Conservation (phyloP, 2,113 vertebrate genomes). For the Nycticryphes semicollaris region DNA sequence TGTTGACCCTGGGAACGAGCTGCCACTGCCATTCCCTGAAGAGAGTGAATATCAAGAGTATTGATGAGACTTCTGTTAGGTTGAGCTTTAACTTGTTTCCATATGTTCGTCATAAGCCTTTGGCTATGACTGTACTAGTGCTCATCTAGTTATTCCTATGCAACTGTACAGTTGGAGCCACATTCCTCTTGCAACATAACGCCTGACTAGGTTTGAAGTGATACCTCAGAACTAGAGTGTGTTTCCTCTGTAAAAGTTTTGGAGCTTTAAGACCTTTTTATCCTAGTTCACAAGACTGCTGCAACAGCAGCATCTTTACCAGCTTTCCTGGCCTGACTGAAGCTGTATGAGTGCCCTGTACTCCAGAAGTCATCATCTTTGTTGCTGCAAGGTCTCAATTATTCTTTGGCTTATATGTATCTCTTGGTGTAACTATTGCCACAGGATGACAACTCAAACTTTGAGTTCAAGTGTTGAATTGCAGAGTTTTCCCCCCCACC, state of each 20-base stretch:
- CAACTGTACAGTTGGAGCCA: neutral
- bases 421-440: neutral
- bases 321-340: neutral
- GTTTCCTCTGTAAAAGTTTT: neutral
- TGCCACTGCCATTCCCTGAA: slow-evolving; percentile 91
- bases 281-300: neutral
- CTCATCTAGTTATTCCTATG: neutral
- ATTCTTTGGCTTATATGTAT: neutral
- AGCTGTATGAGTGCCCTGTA: neutral
- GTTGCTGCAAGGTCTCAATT: neutral
- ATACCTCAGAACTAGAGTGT: neutral
- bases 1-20: slow-evolving; percentile 96
- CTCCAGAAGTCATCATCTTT: neutral
- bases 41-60: neutral
- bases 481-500: neutral
- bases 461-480: neutral
- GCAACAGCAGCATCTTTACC: neutral
- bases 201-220: neutral
- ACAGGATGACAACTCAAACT: neutral
- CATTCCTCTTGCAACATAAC: neutral
- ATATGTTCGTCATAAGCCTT: neutral
- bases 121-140: neutral
- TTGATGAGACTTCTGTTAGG: neutral
- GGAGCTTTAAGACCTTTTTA: neutral
- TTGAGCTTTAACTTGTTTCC: neutral